Percentiles rank a stretch among this genome's conserved stretches.
phyloP scores from a whole-genome alignment of 2,797 vertebrate species.

The Gymnothorax javanicus region DNA sequence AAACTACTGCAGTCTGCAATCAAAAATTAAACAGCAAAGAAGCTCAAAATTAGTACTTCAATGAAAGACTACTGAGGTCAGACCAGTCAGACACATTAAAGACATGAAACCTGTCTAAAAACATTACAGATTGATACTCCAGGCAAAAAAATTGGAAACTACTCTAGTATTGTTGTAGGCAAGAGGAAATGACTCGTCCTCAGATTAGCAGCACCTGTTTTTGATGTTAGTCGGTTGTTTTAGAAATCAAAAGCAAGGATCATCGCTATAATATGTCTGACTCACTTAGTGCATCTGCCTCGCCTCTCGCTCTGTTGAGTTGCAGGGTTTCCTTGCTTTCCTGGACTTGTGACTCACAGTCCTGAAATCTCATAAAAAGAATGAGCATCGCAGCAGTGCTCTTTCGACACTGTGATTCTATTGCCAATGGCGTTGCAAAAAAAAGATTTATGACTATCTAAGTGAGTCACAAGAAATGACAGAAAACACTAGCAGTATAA shows the following conservation, averaged over 20 bases:
- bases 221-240: slow-evolving; percentile 56
- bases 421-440: slow-evolving; percentile 43
- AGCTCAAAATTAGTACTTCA: background rate
- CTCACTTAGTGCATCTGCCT: slow-evolving; percentile 57
- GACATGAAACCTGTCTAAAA: background rate
- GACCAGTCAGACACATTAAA: background rate
- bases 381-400: slow-evolving; percentile 68
- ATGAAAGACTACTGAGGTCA: background rate
- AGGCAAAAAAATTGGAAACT: background rate
- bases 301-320: slow-evolving; percentile 48
- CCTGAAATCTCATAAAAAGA: slow-evolving; percentile 69
- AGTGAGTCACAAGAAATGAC: slow-evolving; percentile 47
- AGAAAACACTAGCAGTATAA: slow-evolving; percentile 51
- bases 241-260: slow-evolving; percentile 38
- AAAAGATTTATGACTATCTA: slow-evolving; percentile 57
- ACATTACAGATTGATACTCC: background rate
- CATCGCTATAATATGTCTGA: slow-evolving; percentile 57
- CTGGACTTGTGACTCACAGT: slow-evolving; percentile 65
- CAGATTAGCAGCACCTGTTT: slow-evolving; percentile 51
- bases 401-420: slow-evolving; percentile 58
- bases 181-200: slow-evolving; percentile 47
- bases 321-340: slow-evolving; percentile 48
- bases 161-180: background rate
- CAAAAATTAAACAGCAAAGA: background rate
- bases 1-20: background rate